Percentiles rank a stretch among this genome's conserved stretches.
Evolutionary conservation across 2,797 vertebrate species (phyloP).

Genomic region (Gouania willdenowi): DNA sequence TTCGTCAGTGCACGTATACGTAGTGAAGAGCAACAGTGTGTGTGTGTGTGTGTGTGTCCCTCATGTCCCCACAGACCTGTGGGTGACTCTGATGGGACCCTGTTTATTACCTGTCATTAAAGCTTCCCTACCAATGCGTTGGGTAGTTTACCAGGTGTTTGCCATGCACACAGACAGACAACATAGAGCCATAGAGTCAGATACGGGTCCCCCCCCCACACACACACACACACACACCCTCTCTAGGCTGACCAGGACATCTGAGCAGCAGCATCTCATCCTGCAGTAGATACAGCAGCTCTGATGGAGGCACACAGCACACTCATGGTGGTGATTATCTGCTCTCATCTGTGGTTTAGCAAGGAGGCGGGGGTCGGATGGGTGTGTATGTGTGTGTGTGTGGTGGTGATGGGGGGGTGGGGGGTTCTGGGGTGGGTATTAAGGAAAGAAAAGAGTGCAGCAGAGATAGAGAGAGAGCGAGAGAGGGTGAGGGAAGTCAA

Average conservation of each 20-base stretch:
- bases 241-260: slow-evolving; percentile 47
- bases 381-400: too few relatives aligned
- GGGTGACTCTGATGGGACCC: slow-evolving; percentile 41
- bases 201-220: slow-evolving; percentile 4
- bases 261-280: slow-evolving; percentile 41
- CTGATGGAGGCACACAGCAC: slow-evolving; percentile 44
- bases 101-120: background rate
- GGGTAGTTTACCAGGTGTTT: slow-evolving; percentile 40
- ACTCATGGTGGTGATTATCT: slow-evolving; percentile 70
- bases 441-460: slow-evolving; percentile 35
- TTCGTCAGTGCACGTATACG: too few relatives aligned
- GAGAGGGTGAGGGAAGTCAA: slow-evolving; percentile 52
- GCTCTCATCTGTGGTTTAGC: slow-evolving; percentile 50
- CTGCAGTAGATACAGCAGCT: slow-evolving; percentile 65
- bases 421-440: background rate
- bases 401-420: background rate
- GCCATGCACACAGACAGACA: slow-evolving; percentile 25
- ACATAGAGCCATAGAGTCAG: slow-evolving; percentile 3
- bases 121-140: too few relatives aligned
- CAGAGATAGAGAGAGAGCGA: slow-evolving; percentile 24
- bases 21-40: too few relatives aligned
- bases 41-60: slow-evolving; percentile 13
- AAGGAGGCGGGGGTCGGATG: background rate
- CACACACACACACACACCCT: slow-evolving; percentile 24
- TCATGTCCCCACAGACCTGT: slow-evolving; percentile 20